Base-by-base conservation (phyloP, 92 coral and sea anemone genomes). In the Hydrozoanthus gracilis region DNA sequence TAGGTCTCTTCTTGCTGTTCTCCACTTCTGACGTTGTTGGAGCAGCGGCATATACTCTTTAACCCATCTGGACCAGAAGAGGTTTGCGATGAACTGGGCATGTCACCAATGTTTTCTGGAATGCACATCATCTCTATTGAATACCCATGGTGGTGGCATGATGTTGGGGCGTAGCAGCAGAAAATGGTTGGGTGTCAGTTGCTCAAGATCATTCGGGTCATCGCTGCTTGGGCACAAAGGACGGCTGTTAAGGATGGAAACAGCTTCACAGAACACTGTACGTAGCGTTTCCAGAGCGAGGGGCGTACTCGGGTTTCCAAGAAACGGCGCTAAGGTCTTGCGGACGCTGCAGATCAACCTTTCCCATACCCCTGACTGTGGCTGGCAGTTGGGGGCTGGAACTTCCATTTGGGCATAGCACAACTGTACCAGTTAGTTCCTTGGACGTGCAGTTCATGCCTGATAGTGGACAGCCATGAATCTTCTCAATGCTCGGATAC, bases 301-400 rank as follows among this genome's bases (percentile, higher is more conserved):
- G 0, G 89, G 73, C 12, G 94, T 92, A 64, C 83, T 5, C 5
- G 87, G 92, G 76, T 86, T 82, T 49, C 94, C 92, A 13, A 92
- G 84, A 77, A 91, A 72, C 10, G 90, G 92, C 44, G 80, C 88
- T 88, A 91, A 88, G 20, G 86, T 80, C 75, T 58, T 86, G 44
- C 94, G 85, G 12, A 88, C 92, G 76, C 94, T 91, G 78, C 88
- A 45, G n/a, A 89, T 89, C 0, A 89, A 87, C n/a, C 92, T 79
- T 71, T 89, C 92, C 91, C 91, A 92, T 0, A 92, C 90, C 27
- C 90, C 92, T 16, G 92, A 88, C 92, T 83, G 46, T 88, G 90
- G 48, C 93, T 91, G 4, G 91, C 93, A 13, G 86, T 62, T 12
- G 93, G 93, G 62, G 93, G 91, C 71, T 91, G 94, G 47, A 91